phyloP scores from a whole-genome alignment of 2,888 invertebrate species.

The Blastobasis lacticolella region DNA sequence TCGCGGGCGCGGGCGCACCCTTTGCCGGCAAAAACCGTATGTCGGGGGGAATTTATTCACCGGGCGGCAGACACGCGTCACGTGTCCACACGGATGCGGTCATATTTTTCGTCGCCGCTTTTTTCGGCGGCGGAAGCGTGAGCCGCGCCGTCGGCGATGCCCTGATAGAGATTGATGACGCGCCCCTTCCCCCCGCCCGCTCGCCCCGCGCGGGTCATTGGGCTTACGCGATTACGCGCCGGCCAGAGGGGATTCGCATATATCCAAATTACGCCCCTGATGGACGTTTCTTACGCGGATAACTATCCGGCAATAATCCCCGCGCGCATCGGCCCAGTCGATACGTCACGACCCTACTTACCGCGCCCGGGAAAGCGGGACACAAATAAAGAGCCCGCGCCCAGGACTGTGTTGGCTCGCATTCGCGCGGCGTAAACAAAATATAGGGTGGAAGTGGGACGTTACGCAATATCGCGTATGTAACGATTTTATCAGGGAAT shows the following conservation, averaged over 20 bases:
- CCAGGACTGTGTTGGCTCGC: too few relatives aligned
- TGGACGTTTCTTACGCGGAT: conserved; percentile 65
- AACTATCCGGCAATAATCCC: conserved; percentile 45
- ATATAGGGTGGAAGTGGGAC: too few relatives aligned
- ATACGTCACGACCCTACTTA: background rate
- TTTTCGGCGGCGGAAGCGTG: conserved; percentile 41
- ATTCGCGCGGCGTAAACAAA: too few relatives aligned
- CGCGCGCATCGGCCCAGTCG: conserved; percentile 15
- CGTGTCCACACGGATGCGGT: conserved; percentile 39
- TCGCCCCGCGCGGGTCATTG: conserved; percentile 41
- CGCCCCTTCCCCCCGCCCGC: conserved; percentile 26
- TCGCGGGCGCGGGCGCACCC: background rate
- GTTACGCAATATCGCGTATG: too few relatives aligned
- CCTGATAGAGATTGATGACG: conserved; percentile 72
- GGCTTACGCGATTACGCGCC: conserved; percentile 56
- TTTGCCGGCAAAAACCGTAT: conserved; percentile 2
- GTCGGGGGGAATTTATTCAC: conserved; percentile 11
- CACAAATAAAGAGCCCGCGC: too few relatives aligned
- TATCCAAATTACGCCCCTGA: conserved; percentile 69
- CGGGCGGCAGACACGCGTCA: conserved; percentile 21
- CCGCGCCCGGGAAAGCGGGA: too few relatives aligned
- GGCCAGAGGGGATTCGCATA: conserved; percentile 62
- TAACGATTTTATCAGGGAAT: too few relatives aligned
- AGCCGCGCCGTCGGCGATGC: conserved; percentile 38
- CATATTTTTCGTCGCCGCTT: conserved; percentile 56